Base-by-base conservation (phyloP, 2,797 vertebrate genomes). In the Sebastes oblongus region DNA sequence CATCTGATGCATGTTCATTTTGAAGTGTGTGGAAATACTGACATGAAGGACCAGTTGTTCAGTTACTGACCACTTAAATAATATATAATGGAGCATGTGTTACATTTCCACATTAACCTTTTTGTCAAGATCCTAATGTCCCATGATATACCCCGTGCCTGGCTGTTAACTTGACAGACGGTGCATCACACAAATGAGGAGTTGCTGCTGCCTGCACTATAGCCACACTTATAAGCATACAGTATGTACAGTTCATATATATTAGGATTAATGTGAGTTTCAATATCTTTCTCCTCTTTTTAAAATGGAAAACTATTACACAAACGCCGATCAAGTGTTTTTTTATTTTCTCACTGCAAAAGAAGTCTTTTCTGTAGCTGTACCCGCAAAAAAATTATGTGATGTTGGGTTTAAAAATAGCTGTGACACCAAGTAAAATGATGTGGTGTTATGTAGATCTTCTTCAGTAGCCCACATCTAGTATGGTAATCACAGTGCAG, bases 1-100 rank as follows among this genome's bases (percentile, higher is more conserved):
- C 10, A 80, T 76, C 24, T 12, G n/a, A 39, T 65, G 32, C 27
- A 8, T 70, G 24, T 27, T 72, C 1, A 54, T 74, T 85, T 84
- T 78, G 2, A 54, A 59, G 22, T 36, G 29, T 46, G 39, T 72
- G 56, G 34, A 64, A 66, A 75, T 61, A 9, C 22, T 66, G 14
- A 24, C 10, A 67, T 2, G 7, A 14, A 59, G 46, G 32, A 39
- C 58, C 42, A 16, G 18, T 39, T 72, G 25, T 67, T 42, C 18
- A 27, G 8, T 68, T 22, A 52, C n/a, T 72, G 58, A 32, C 24
- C 12, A 22, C 32, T 36, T 32, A 11, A 34, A 22, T 24, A 56
- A 39, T 1, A 72, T 73, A 12, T 20, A 20, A 54, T n/a, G 13
- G 5, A 32, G 42, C 58, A 80, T 50, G 24, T 79, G 46, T 32